Conservation (phyloP, 2,797 vertebrate genomes). For the Cyclopterus lumpus region DNA sequence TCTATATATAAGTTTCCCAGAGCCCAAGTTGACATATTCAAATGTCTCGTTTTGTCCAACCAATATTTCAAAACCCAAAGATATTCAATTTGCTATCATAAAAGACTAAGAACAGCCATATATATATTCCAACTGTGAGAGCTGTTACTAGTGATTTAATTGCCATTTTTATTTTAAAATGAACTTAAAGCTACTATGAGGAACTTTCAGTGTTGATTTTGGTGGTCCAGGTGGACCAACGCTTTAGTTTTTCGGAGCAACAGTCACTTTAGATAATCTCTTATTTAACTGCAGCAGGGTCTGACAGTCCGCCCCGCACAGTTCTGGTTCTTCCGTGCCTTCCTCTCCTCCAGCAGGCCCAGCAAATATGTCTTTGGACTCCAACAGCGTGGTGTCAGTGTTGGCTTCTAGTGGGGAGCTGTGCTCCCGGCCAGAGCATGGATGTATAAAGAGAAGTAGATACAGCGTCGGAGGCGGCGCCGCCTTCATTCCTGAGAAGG, state of each 20-base stretch:
- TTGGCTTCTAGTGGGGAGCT: not conserved
- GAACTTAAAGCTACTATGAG: too few species aligned
- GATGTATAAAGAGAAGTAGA: too few species aligned
- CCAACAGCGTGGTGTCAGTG: too few species aligned
- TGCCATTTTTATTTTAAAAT: too few species aligned
- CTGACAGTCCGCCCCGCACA: not conserved
- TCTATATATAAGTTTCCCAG: slow-evolving; percentile 3
- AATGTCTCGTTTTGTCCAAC: not conserved
- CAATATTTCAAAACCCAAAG: not conserved
- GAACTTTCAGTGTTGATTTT: not conserved
- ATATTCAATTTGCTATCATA: not conserved
- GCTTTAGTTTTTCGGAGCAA: not conserved
- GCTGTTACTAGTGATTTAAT: not conserved
- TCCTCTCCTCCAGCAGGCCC: too few species aligned
- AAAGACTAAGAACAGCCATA: not conserved
- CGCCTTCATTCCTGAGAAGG: too few species aligned
- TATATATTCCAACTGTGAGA: not conserved
- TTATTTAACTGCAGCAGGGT: not conserved
- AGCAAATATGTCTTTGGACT: too few species aligned
- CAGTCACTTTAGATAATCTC: not conserved
- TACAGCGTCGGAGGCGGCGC: too few species aligned
- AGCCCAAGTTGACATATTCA: not conserved
- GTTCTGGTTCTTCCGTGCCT: not conserved
- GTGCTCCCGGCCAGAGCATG: not conserved
- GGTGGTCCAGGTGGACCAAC: not conserved